Percentiles rank a stretch among this genome's conserved stretches.
Evolutionary conservation across 2,113 vertebrate species (phyloP).

Genomic region (Mesoclemmys tuberculata): DNA sequence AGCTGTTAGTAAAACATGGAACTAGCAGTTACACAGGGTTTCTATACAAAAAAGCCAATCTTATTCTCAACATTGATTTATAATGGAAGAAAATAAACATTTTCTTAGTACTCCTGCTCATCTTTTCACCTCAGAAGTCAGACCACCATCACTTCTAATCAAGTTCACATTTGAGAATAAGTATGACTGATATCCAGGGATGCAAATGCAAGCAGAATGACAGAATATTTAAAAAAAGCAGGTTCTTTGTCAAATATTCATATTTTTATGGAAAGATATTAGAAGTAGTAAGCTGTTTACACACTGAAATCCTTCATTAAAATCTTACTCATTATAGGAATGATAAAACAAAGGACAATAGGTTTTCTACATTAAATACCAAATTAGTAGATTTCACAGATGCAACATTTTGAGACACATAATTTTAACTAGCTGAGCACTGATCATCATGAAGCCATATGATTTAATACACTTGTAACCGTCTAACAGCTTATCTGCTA

Average conservation of each 20-base stretch:
- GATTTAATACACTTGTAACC: not conserved
- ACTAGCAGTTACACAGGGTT: not conserved
- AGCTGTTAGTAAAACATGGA: not conserved
- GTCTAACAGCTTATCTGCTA: not conserved
- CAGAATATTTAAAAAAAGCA: not conserved
- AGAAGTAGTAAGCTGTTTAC: not conserved
- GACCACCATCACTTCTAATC: not conserved
- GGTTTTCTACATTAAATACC: not conserved
- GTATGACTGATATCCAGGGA: not conserved
- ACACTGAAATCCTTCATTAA: not conserved
- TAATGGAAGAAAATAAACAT: not conserved
- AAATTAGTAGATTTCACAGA: not conserved
- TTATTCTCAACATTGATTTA: not conserved
- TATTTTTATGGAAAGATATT: not conserved
- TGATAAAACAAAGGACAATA: fast-evolving
- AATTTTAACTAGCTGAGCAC: not conserved
- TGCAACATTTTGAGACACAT: not conserved
- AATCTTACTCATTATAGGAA: not conserved
- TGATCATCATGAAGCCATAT: not conserved
- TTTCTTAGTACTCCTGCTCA: fast-evolving
- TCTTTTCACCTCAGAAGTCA: not conserved
- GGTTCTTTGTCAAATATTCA: not conserved
- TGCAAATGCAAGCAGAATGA: not conserved
- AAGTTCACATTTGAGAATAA: not conserved
- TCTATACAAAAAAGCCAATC: not conserved